Base-by-base conservation (phyloP, 2,888 invertebrate species). In the Embidobia sp. region DNA sequence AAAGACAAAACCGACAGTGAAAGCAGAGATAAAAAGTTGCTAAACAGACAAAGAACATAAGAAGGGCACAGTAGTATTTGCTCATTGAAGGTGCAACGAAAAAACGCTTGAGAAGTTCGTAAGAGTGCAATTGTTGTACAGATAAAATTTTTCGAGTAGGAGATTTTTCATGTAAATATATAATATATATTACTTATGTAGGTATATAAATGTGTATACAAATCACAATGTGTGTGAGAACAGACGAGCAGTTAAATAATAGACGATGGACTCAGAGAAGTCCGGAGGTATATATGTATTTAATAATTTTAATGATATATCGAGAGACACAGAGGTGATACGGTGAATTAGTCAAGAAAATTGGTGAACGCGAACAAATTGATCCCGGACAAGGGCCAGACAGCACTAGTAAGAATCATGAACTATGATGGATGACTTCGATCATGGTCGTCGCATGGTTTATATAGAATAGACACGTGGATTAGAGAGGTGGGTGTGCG, bases 21-120 rank as follows among this genome's bases (percentile, higher is more conserved):
- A 81, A 85, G 84, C 83, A 81, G 79, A 85, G 82, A 79, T 80
- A 79, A 85, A 84, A 85, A 82, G 76, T 82, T 81, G 82, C 84
- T 81, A 82, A 82, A 84, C 79, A 85, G 83, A 84, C 82, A 81
- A 80, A 83, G 79, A 79, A 80, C 78, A 77, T 55, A 77, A 70
- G 81, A 78, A 81, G 80, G 69, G 80, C 67, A 79, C 53, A 59
- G 73, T 61, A 80, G 78, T 78, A 74, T 77, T 73, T 80, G 69
- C 78, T 81, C 76, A 72, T 82, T 78, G 63, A 75, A 75, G 74
- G 85, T 85, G 84, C 79, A 83, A 77, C 80, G 79, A 82, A 67
- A 83, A 74, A 69, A 76, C 63, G 63, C 75, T 83, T 79, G 80
- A 82, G 78, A 83, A 81, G 77, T 77, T 75, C 63, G 69, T 75